Evolutionary conservation across 1,140 invertebrate genomes (phyloP).

Genomic region (Leptonema lineaticorne): DNA sequence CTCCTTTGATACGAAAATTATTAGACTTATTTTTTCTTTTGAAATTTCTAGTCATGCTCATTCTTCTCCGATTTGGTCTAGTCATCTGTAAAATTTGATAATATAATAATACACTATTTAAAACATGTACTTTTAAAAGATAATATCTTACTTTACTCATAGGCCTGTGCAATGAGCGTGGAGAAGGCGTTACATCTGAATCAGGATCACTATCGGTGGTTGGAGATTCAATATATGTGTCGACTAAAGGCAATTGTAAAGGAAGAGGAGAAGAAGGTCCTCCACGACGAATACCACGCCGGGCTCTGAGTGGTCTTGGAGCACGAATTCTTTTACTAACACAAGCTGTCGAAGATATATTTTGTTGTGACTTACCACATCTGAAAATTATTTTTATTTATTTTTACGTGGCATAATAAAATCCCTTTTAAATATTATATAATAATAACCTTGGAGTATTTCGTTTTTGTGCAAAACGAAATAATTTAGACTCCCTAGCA

Average conservation of each 20-base stretch:
- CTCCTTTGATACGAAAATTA: slow-evolving; percentile 42
- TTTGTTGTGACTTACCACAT: not conserved
- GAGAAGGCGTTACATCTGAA: slow-evolving; percentile 20
- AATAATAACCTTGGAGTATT: slow-evolving; percentile 24
- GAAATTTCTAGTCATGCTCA: slow-evolving; percentile 47
- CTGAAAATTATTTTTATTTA: not conserved
- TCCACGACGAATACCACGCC: slow-evolving; percentile 15
- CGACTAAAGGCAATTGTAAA: slow-evolving; percentile 5
- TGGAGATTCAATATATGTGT: not conserved
- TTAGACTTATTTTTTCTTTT: slow-evolving; percentile 52
- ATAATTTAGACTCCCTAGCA: slow-evolving; percentile 50
- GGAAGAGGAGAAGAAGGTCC: slow-evolving; percentile 21
- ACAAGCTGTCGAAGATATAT: not conserved
- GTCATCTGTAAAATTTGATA: slow-evolving; percentile 49
- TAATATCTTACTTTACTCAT: slow-evolving; percentile 32
- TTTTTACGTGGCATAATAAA: not conserved
- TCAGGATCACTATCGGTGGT: slow-evolving; percentile 29
- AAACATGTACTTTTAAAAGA: not conserved
- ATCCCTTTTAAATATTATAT: not conserved
- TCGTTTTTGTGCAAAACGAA: slow-evolving; percentile 33
- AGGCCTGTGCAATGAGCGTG: slow-evolving; percentile 15
- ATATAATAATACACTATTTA: too few relatives aligned
- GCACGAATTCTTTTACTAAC: slow-evolving; percentile 16
- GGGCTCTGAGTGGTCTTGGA: slow-evolving; percentile 15
- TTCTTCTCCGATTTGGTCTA: slow-evolving; percentile 48